Base-by-base conservation (phyloP, 2,797 vertebrate genomes). In the Paratrypauchen microcephalus region DNA sequence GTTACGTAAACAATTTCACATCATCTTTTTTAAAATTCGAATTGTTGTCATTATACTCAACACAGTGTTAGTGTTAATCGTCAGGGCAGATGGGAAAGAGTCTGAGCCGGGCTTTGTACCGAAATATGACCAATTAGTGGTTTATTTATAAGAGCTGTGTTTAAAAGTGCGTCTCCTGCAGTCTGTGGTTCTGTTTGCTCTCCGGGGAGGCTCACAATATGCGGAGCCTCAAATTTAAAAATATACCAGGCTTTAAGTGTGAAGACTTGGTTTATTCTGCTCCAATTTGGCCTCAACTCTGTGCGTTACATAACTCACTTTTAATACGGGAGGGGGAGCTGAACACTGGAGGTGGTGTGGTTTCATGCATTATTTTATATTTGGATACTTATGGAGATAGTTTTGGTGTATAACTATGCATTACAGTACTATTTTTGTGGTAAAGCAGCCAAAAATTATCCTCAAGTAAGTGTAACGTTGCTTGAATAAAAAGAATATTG, bases 191-290 rank as follows among this genome's bases (percentile, higher is more conserved):
- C 59, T 64, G 63, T 65, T 65, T 50, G 24, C 63, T 65, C 63
- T 65, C 63, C 47, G 16, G 63, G 63, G 63, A 65, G 50, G 26
- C 41, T 65, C 63, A 65, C 63, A 66, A 56, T 26, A 65, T 50
- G 45, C 63, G 15, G 23, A 65, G 63, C 26, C 63, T 65, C 63
- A 65, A 65, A 65, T 65, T 30, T 65, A 52, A 65, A 65, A 65
- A 65, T 65, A 65, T 65, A 65, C 61, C 41, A 19, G 39, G 47
- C 45, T 65, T 63, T 65, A 65, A 65, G 63, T 50, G 63, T 30
- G 47, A 52, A 65, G 23, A 18, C 63, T 50, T 28, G 23, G 28
- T 65, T 65, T 30, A 50, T 65, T 63, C 54, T 36, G 24, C 16
- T 50, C 45, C 45, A 65, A 52, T 30, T 30, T 65, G 63, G 63